Evolutionary conservation across 2,888 invertebrate genomes (phyloP), one percentile per base, ranked within the genome.

Genomic region (Trachelus troglodyta): DNA sequence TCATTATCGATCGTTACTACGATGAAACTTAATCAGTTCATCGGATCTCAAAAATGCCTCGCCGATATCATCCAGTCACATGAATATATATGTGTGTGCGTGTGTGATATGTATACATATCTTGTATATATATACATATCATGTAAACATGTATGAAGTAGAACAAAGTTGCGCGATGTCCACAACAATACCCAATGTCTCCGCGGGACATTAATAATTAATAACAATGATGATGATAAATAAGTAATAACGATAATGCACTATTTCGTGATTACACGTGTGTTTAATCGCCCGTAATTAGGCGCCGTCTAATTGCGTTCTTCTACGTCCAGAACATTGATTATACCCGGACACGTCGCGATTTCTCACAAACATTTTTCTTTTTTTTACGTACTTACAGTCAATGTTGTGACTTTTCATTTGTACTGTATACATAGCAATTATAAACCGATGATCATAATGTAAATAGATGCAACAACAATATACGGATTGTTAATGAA

Each of bases 381-480:
- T 75, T 40, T 34, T 34, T 35, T 77, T 75, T 77, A 77, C 69
- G 30, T 75, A 37, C 77, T 40, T 69, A 56, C 56, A 56, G 56
- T 71, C 68, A 79, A 75, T 68, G 78, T 78, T 78, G 76, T 78
- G 56, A 33, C 35, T 73, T 78, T 76, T 78, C 71, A 78, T 75
- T 78, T 75, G 69, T 78, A 79, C 35, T 76, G 56, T 35, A 75
- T 73, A 71, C 74, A 80, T 78, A 77, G 69, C 69, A 68, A 75
- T 33, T 78, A 78, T 73, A 69, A 31, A 34, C 23, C 75, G 34
- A 75, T 75, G 71, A 76, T 79, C 77, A 80, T 76, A 76, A 33
- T 82, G 81, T 82, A 82, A 69, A 81, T 82, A 82, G 81, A 76
- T 74, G 75, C 76, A 79, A 77, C 69, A 75, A 77, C 69, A 75